Percentiles rank a stretch among this genome's conserved stretches.
phyloP scores from a whole-genome alignment of 2,113 vertebrate species.

The Ammodramus savannarum region DNA sequence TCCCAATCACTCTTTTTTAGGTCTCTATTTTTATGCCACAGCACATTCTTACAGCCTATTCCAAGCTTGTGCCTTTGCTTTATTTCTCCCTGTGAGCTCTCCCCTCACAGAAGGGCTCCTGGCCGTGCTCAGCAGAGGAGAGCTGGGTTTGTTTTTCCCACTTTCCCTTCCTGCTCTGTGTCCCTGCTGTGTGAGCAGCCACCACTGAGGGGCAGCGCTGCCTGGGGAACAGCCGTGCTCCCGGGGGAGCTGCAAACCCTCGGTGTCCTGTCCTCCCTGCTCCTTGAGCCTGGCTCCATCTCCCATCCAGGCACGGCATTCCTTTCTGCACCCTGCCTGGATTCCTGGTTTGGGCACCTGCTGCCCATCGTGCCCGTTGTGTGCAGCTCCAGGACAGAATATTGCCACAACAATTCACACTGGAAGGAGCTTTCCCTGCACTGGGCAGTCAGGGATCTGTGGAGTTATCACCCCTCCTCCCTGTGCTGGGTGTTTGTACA shows the following conservation, averaged over 20 bases:
- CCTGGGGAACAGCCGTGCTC: not conserved
- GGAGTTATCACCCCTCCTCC: not conserved
- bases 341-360: not conserved
- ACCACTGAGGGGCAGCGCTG: conserved; percentile 64
- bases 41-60: not conserved
- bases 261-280: not conserved
- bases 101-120: not conserved
- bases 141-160: not conserved
- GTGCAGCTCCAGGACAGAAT: rapidly evolving
- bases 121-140: not conserved
- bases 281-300: not conserved
- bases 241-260: not conserved
- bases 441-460: not conserved
- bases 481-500: not conserved
- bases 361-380: rapidly evolving
- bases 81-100: not conserved
- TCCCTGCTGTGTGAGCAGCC: not conserved
- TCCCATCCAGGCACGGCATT: rapidly evolving
- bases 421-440: not conserved
- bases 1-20: not conserved
- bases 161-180: not conserved
- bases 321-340: rapidly evolving
- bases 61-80: not conserved
- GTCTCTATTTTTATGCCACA: not conserved
- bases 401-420: rapidly evolving